Evolutionary conservation across 2,888 invertebrate species (phyloP).

Genomic region (Aproaerema taeniolella): DNA sequence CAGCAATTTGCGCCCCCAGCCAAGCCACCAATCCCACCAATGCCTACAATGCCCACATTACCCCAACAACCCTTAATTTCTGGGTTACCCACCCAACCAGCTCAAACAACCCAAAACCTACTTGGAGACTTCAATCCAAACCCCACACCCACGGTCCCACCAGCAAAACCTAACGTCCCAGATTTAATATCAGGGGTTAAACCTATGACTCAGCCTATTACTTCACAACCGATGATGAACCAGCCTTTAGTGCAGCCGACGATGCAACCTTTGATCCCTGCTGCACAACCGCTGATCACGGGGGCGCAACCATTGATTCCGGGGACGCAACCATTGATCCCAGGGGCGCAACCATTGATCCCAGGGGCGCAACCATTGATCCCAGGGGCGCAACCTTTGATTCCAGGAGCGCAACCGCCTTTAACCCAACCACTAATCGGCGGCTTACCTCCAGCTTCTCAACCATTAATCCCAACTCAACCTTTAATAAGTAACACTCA

Average conservation of each 20-base stretch:
- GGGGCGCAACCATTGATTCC: conserved; percentile 36
- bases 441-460: conserved; percentile 22
- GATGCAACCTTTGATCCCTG: conserved; percentile 34
- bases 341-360: conserved; percentile 18
- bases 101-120: conserved; percentile 1
- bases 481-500: conserved; percentile 17
- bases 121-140: conserved; percentile 6
- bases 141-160: conserved; percentile 24
- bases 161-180: conserved; percentile 43
- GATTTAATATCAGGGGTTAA: conserved; percentile 60
- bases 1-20: conserved; percentile 55
- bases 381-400: conserved; percentile 21
- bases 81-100: conserved; percentile 1
- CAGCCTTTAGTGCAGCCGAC: conserved; percentile 45
- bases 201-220: conserved; percentile 21
- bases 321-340: conserved; percentile 22
- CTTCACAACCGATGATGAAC: conserved; percentile 9
- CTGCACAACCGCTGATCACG: conserved; percentile 22
- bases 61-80: conserved; percentile 21
- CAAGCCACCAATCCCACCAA: conserved; percentile 58
- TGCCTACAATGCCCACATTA: conserved; percentile 39
- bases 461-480: conserved; percentile 12
- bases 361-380: conserved; percentile 21
- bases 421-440: conserved; percentile 26
- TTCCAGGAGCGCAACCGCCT: conserved; percentile 13